A percentile compares a stretch with the other conserved stretches of the same genome.
phyloP scores from a whole-genome alignment of 2,888 invertebrate genomes.

The Netelia melanura region DNA sequence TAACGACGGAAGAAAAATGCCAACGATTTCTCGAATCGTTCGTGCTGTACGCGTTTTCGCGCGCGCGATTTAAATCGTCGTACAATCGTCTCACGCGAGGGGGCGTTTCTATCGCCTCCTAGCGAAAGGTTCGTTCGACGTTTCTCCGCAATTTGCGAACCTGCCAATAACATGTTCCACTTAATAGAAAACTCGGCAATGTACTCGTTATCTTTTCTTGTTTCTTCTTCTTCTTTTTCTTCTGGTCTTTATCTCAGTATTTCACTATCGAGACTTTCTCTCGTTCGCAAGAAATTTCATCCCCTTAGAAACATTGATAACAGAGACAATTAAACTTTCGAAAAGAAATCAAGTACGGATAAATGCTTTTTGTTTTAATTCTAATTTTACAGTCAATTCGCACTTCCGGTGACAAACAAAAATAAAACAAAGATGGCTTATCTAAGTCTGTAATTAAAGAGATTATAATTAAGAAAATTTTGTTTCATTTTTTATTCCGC shows the following conservation, averaged over 20 bases:
- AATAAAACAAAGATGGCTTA: too few relatives aligned
- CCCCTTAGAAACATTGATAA: background rate
- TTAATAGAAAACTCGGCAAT: slow-evolving; percentile 66
- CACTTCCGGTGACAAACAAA: slow-evolving; percentile 83
- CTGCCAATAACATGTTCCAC: slow-evolving; percentile 75
- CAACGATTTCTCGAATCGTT: slow-evolving; percentile 45
- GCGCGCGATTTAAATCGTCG: slow-evolving; percentile 26
- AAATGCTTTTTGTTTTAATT: slow-evolving; percentile 11
- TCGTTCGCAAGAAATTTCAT: slow-evolving; percentile 3
- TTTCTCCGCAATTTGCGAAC: slow-evolving; percentile 71
- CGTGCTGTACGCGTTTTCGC: background rate
- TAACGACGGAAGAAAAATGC: slow-evolving; percentile 45
- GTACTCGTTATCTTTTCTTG: slow-evolving; percentile 65
- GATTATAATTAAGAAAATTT: background rate
- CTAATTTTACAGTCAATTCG: slow-evolving; percentile 27
- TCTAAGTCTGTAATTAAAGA: too few relatives aligned
- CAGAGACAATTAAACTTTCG: too few relatives aligned
- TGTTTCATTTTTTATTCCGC: slow-evolving; percentile 65
- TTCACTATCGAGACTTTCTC: slow-evolving; percentile 28
- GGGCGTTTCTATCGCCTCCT: slow-evolving; percentile 19
- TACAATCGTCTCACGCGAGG: slow-evolving; percentile 2
- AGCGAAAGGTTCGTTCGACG: slow-evolving; percentile 42
- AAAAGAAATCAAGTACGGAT: background rate
- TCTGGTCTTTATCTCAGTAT: slow-evolving; percentile 8
- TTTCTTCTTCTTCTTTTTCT: slow-evolving; percentile 27